Evolutionary conservation across 2,797 vertebrate genomes (phyloP), one percentile per base, ranked within the genome.

Genomic region (Acanthis flammea): DNA sequence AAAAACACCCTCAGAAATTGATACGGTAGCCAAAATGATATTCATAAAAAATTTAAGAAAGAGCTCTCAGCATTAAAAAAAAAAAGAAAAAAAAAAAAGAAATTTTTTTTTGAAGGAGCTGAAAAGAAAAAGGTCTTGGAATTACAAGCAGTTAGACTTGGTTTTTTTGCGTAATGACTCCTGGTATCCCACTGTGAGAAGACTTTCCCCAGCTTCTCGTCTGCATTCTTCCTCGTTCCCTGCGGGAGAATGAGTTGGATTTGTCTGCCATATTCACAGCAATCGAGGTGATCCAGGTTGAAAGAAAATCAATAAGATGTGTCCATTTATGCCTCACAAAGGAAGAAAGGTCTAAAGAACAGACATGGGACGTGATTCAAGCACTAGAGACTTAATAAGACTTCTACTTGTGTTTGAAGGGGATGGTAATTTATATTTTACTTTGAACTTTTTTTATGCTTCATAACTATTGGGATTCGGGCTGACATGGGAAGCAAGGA

Each of bases 271-370:
- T 98, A 99, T 98, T 99, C 98, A 97, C 98, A 97, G 98, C 98
- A 97, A 98, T 99, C 98, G 98, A 99, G 98, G 98, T 98, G 98
- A 99, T 99, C 98, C 96, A 97, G 97, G 98, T 98, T 99, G 99
- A 99, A 99, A 99, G 99, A 98, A 99, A 99, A 99, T 99, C 99
- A 99, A 99, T 99, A 98, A 98, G 98, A 98, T 98, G 98, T 99
- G 98, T 99, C 99, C 98, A 99, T 99, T 99, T 99, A 98, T 99
- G 98, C 98, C 98, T 98, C 97, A 98, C 97, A 98, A 98, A 98
- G 98, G 97, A 97, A 98, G 98, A 98, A 98, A 98, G 98, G 98
- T 98, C 97, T 98, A 97, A 97, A 98, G 97, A 97, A 98, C 97
- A 98, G 97, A 97, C 97, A 97, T 98, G 97, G 98, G 97, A 98